Evolutionary conservation across 92 coral and sea anemone genomes (phyloP), one percentile per base, ranked within the genome.

Genomic region (Epizoanthus illoricatus): DNA sequence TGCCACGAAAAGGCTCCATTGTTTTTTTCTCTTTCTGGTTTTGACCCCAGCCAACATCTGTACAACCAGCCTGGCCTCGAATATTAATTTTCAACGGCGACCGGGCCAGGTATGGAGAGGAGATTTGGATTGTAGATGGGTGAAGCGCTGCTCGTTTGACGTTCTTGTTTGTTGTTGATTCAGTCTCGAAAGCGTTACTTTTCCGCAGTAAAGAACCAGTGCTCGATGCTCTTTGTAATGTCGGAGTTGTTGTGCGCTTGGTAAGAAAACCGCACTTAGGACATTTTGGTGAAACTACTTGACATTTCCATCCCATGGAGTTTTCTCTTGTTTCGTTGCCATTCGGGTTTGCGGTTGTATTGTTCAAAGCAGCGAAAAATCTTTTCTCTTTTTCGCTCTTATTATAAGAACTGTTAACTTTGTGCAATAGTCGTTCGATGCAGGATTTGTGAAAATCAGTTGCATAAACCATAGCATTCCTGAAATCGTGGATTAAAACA

Each of bases 371-470:
- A 4, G 96, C 87, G 55, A 84, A 88, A 76, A 90, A 80, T 28
- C 76, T 73, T 55, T 87, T 88, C 69, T 86, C 92, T 73, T 88
- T 91, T 61, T 90, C 93, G 18, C 89, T 79, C 69, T 78, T 80
- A 45, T 75, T 80, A 80, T 85, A 93, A 4, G 94, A 91, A 18
- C 88, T 92, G 13, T 90, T 87, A 0, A 97, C 97, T 72, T 93
- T 97, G 41, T 92, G 97, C 0, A 86, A 81, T 49, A 97, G 85
- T 42, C 99, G 85, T 81, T 91, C 97, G 81, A 92, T 86, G 78
- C 99, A 97, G 3, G 98, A 88, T 23, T 91, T 91, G 85, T 97
- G 99, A 74, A 97, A 94, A 65, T 97, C 99, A 40, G 93, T 70
- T 5, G 98, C 92, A 74, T 97, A 97, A 17, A 97, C 99, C 90